These are phyloP conservation scores for Bathynomus jamesi DNA, from an alignment of 1,140 invertebrate genomes.

Conservation along the genomic window DNA sequence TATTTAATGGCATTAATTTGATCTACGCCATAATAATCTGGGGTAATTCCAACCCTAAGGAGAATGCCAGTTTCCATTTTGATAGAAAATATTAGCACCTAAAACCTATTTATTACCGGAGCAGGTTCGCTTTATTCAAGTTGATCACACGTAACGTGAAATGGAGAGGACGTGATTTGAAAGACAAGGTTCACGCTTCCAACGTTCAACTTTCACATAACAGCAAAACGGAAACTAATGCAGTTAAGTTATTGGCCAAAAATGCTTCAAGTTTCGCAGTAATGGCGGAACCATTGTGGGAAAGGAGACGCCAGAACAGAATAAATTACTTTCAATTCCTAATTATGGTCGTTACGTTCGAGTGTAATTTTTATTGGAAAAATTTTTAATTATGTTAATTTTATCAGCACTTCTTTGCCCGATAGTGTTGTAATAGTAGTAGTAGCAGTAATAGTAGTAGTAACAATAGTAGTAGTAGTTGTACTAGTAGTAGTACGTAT, in stretches of 20 bases:
- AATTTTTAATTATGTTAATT: no score
- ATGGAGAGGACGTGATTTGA: background rate
- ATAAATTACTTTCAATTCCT: background rate
- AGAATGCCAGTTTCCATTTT: slow-evolving; percentile 1
- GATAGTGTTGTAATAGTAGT: no score
- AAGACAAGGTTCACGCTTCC: background rate
- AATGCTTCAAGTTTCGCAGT: background rate
- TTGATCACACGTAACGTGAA: background rate
- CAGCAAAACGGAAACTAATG: background rate
- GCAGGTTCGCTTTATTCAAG: background rate
- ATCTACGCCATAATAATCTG: background rate
- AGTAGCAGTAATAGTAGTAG: no score
- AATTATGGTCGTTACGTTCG: background rate
- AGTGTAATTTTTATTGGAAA: background rate
- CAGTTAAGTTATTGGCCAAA: background rate
- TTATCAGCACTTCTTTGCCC: no score
- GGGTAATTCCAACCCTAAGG: background rate
- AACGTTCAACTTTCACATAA: background rate
- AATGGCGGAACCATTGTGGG: background rate
- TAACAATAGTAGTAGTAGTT: no score
- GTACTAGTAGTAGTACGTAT: no score
- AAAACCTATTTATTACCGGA: background rate
- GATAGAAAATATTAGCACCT: slow-evolving; percentile 1
- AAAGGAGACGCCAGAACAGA: background rate
- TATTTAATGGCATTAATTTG: slow-evolving; percentile 1